Evolutionary conservation across 2,797 vertebrate species (phyloP).

Genomic region (Cuniculus paca): DNA sequence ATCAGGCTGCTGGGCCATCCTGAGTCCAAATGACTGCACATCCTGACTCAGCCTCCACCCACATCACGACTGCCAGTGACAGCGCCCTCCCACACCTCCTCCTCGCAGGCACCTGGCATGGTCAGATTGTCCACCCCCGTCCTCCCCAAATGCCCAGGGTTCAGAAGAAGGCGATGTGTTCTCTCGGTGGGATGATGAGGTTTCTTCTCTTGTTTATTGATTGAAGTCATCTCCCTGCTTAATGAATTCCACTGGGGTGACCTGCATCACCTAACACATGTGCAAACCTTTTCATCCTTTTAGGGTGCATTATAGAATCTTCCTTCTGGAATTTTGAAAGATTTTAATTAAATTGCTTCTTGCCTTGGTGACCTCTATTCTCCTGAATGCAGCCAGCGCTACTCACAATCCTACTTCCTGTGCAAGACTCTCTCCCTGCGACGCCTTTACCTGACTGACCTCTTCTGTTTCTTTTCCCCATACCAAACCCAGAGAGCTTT

Average conservation of each 20-base stretch:
- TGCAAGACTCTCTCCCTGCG: background rate
- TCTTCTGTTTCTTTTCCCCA: background rate
- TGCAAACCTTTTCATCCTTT: background rate
- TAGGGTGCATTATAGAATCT: fast-evolving
- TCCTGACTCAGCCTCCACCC: background rate
- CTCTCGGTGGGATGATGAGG: background rate
- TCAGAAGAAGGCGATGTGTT: background rate
- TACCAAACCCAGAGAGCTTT: background rate
- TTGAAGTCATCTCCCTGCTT: background rate
- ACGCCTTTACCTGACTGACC: no score
- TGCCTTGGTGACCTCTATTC: background rate
- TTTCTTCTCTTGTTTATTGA: background rate
- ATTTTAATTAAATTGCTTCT: background rate
- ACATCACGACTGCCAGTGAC: background rate
- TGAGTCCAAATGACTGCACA: background rate
- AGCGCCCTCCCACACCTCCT: background rate
- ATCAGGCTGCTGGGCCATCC: background rate
- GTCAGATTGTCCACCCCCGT: no score
- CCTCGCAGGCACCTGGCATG: background rate
- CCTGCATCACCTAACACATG: no score
- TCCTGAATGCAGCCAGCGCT: background rate
- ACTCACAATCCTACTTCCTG: fast-evolving
- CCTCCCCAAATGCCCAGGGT: background rate
- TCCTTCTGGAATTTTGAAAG: background rate
- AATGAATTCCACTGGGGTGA: background rate